Evolutionary conservation across 30 jellyfish, hydroid and myxozoan species (phyloP), one percentile per base, ranked within the genome.

Genomic region (Nemopilema nomurai): DNA sequence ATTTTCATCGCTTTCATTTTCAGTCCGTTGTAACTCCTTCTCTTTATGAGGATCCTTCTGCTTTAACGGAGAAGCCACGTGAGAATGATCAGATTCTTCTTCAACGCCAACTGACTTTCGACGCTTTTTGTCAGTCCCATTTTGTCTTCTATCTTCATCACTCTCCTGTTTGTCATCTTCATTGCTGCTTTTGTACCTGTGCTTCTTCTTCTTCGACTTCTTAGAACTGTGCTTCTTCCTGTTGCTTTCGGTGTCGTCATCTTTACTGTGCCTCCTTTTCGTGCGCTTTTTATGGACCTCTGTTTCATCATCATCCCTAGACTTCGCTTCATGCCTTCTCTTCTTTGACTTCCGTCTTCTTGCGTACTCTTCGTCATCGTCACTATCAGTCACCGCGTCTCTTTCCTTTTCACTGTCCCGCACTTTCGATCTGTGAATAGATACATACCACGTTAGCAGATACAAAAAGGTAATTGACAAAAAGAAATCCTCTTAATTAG

Each of bases 151-250:
- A 22, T 1, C 18, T 7, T 31, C 67, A 28, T 51, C 62, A 51
- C 16, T 31, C 24, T 64, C 32, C 64, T 24, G 29, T 53, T 23
- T 23, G 18, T 49, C 84, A 62, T 51, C 75, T 8, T 68, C 69
- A 0, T 49, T 66, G 18, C 18, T 19, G 20, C 31, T 27, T 26
- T 64, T 33, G 28, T 66, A 49, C 30, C 67, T 62, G 33, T 62
- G 62, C 16, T 51, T 29, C 31, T 70, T 69, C 70, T 67, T 79
- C 62, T 70, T 81, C 29, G 80, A 26, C 75, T 82, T 82, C 63
- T 70, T 71, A 22, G 28, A 22, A 41, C 52, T 41, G 23, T 26
- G 41, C 27, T 26, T 41, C 13, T 17, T 6, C 17, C 17, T 26
- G 28, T 26, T 3, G 31, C 74, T 21, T 3, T 64, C 31, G 31